Percentiles rank a stretch among this genome's conserved stretches.
Conservation (phyloP, 2,888 invertebrate genomes). For the Melanotus villosus region DNA sequence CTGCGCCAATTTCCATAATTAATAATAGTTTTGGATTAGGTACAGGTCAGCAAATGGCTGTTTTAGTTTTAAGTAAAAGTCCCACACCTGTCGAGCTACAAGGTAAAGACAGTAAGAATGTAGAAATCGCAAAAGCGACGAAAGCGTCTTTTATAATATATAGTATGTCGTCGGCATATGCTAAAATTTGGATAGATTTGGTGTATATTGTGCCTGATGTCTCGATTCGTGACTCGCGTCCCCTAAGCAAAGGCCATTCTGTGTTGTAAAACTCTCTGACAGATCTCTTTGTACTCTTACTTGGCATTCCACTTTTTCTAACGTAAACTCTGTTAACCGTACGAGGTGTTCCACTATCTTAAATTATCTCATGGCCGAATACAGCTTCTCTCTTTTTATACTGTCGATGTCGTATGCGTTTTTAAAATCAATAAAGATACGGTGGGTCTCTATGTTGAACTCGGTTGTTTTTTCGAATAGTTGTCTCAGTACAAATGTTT, state of each 20-base stretch:
- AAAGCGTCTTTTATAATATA: no score
- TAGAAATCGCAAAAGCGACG: slow-evolving; percentile 96
- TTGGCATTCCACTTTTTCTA: not conserved
- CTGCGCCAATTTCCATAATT: slow-evolving; percentile 85
- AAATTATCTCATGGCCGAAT: no score
- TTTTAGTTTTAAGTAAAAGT: slow-evolving; percentile 87
- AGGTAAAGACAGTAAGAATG: slow-evolving; percentile 88
- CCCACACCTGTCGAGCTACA: slow-evolving; percentile 83
- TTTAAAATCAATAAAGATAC: not conserved
- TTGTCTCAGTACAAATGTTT: not conserved
- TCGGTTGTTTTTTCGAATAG: not conserved
- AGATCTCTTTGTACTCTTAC: not conserved
- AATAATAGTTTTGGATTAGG: slow-evolving; percentile 92
- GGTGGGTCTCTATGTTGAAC: not conserved
- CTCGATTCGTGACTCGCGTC: not conserved
- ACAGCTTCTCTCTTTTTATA: not conserved
- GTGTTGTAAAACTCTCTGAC: not conserved
- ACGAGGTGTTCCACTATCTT: no score
- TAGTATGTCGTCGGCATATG: slow-evolving; percentile 2
- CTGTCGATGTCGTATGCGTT: not conserved
- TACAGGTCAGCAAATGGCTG: slow-evolving; percentile 80
- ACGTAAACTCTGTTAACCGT: no score
- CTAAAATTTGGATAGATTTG: slow-evolving; percentile 1
- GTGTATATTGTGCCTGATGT: not conserved
- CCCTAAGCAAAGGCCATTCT: not conserved